A percentile compares a stretch with the other conserved stretches of the same genome.
phyloP scores from a whole-genome alignment of 2,113 vertebrate genomes.

The Gymnorhina tibicen region DNA sequence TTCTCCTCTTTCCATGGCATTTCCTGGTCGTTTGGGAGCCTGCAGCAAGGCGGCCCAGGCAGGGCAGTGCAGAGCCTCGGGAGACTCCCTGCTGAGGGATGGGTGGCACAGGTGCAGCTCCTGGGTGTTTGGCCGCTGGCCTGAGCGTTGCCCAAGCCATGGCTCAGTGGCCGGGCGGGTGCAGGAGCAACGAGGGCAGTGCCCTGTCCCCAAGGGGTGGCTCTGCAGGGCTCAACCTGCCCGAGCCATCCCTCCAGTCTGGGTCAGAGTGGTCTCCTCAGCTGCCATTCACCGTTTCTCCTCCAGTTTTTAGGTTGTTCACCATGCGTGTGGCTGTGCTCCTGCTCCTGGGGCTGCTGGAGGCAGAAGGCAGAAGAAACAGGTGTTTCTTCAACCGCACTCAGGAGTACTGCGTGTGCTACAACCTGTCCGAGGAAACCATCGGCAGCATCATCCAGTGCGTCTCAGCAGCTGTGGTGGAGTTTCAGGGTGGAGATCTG shows the following conservation, averaged over 20 bases:
- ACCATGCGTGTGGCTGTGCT: neutral
- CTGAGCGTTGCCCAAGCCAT: neutral
- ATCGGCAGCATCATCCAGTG: conserved; percentile 27
- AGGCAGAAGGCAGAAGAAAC: neutral
- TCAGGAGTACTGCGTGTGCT: conserved; percentile 63
- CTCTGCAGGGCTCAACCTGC: neutral
- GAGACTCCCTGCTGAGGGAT: neutral
- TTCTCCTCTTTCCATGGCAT: neutral
- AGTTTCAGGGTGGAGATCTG: conserved; percentile 61
- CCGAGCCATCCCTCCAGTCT: neutral
- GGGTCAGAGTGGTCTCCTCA: neutral
- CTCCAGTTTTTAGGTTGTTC: neutral
- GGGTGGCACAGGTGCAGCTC: neutral
- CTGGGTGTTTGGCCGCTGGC: neutral
- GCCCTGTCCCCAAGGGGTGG: neutral
- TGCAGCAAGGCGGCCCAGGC: neutral
- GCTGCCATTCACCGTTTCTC: neutral
- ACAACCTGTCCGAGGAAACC: conserved; percentile 14
- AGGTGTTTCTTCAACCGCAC: conserved; percentile 23
- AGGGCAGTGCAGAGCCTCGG: neutral
- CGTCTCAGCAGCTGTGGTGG: conserved; percentile 18
- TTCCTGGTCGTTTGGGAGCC: neutral
- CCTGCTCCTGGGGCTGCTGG: neutral
- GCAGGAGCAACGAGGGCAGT: neutral
- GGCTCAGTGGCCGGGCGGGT: fast-evolving